Percentiles rank a stretch among this genome's conserved stretches.
Evolutionary conservation across 2,888 invertebrate species (phyloP).

Genomic region (Alloscopus bannaensis): DNA sequence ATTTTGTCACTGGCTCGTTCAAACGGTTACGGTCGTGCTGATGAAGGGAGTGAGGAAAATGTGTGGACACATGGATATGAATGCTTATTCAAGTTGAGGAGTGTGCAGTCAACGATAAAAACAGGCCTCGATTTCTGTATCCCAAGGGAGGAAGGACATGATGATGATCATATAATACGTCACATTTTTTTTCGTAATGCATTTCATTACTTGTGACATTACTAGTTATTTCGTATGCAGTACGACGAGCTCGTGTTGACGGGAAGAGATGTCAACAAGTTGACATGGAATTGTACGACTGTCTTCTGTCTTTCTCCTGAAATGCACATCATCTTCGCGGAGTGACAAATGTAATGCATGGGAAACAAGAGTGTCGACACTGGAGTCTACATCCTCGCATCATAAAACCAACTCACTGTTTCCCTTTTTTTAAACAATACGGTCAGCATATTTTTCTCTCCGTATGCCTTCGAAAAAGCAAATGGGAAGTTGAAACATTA

Average conservation of each 20-base stretch:
- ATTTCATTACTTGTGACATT: background rate
- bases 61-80: too few species aligned
- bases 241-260: too few species aligned
- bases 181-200: background rate
- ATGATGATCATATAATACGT: background rate
- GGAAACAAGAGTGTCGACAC: conserved; percentile 4
- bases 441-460: background rate
- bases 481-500: too few species aligned
- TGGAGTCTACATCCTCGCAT: background rate
- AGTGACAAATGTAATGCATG: conserved; percentile 1
- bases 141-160: too few species aligned
- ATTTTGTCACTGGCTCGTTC: too few species aligned
- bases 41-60: too few species aligned
- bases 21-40: too few species aligned
- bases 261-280: conserved; percentile 1
- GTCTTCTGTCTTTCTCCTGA: too few species aligned
- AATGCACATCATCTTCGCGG: too few species aligned
- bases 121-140: too few species aligned
- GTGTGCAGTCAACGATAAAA: too few species aligned
- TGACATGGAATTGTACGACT: conserved; percentile 12
- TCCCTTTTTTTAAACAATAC: background rate
- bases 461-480: background rate
- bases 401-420: background rate
- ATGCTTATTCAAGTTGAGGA: too few species aligned
- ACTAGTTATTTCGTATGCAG: background rate